These are phyloP conservation scores for Chrysocyon brachyurus DNA, from an alignment of 2,797 vertebrate species.

Conservation along the genomic window DNA sequence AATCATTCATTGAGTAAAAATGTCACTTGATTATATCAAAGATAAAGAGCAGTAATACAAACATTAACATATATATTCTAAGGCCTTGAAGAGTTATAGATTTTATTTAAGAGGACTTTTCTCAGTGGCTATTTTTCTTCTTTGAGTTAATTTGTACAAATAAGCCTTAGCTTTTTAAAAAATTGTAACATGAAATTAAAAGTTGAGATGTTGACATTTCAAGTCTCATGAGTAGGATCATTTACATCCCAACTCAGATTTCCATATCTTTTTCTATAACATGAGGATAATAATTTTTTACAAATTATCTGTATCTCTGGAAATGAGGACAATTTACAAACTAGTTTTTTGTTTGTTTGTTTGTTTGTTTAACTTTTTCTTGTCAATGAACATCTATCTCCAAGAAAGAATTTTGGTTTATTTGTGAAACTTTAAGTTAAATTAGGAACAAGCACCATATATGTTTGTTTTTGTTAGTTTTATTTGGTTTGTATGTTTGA, in stretches of 20 bases:
- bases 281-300: background rate
- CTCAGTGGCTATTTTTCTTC: background rate
- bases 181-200: slow-evolving; percentile 6
- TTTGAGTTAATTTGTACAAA: background rate
- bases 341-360: background rate
- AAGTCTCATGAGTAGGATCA: background rate
- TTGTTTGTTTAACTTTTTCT: background rate
- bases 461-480: background rate
- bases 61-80: background rate
- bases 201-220: background rate
- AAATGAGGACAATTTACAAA: slow-evolving; percentile 5
- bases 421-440: slow-evolving; percentile 8
- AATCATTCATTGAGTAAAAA: background rate
- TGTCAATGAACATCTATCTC: background rate
- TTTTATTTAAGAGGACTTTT: background rate
- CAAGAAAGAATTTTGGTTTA: background rate
- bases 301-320: background rate
- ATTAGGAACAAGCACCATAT: background rate
- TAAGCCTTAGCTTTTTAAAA: background rate
- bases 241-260: background rate
- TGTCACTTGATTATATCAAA: background rate
- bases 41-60: background rate
- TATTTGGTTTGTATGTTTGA: background rate
- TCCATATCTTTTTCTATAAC: background rate
- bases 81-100: background rate